A percentile compares a stretch with the other conserved stretches of the same genome.
These are phyloP conservation scores for Lysandra coridon DNA, from an alignment of 2,888 invertebrate genomes.

Conservation along the genomic window DNA sequence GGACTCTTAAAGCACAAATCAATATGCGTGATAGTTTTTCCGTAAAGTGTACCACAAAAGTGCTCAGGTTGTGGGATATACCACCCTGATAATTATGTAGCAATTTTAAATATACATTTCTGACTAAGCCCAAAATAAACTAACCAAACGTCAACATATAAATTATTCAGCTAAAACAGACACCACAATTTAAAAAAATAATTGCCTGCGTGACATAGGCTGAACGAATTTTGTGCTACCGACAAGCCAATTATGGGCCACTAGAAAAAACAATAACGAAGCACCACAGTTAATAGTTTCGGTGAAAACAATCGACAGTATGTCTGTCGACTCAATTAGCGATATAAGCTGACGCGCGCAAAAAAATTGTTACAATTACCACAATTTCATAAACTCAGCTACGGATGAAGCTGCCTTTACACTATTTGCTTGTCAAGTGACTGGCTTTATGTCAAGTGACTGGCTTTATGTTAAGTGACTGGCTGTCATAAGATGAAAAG, in stretches of 20 bases:
- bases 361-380: slow-evolving; percentile 8
- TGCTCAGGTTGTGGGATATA: no score
- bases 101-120: no score
- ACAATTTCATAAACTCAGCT: slow-evolving; percentile 19
- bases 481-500: background rate
- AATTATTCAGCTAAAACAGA: background rate
- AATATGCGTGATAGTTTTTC: no score
- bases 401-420: background rate
- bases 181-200: background rate
- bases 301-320: slow-evolving; percentile 22
- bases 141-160: background rate
- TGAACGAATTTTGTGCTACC: background rate
- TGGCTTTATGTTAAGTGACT: background rate
- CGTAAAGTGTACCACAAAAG: no score
- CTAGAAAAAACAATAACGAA: slow-evolving; percentile 3
- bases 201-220: slow-evolving; percentile 5
- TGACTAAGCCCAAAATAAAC: background rate
- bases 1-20: no score
- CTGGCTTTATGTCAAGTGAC: background rate
- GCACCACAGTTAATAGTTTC: slow-evolving; percentile 6
- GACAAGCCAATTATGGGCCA: slow-evolving; percentile 11
- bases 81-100: no score
- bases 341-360: background rate
- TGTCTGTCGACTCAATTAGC: background rate
- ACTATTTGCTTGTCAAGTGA: background rate